These are phyloP conservation scores for Meloe dianella DNA, from an alignment of 2,888 invertebrate genomes.

Conservation along the genomic window DNA sequence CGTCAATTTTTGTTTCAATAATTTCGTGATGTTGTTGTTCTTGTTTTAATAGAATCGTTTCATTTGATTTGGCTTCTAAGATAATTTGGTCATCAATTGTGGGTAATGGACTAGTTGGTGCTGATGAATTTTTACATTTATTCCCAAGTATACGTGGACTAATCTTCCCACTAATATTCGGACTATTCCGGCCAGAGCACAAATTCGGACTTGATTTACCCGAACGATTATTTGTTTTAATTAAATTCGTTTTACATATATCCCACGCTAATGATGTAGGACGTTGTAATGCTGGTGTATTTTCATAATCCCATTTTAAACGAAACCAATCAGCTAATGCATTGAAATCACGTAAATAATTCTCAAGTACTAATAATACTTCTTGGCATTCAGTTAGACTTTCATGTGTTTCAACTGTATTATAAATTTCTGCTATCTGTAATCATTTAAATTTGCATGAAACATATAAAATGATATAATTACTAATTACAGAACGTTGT, in stretches of 20 bases:
- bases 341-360: constrained; percentile 92
- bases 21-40: constrained; percentile 1
- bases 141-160: constrained; percentile 65
- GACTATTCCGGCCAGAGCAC: constrained; percentile 66
- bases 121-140: constrained; percentile 46
- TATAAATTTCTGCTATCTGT: constrained; percentile 89
- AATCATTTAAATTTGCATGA: constrained; percentile 31
- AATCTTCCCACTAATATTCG: constrained; percentile 66
- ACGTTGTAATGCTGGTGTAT: constrained; percentile 81
- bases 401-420: constrained; percentile 93
- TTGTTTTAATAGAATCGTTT: constrained; percentile 8
- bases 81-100: constrained; percentile 55
- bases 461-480: neutral
- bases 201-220: constrained; percentile 61
- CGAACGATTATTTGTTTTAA: constrained; percentile 52
- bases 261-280: constrained; percentile 96
- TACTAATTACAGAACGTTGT: constrained; percentile 75
- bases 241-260: constrained; percentile 80
- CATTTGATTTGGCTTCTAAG: constrained; percentile 51
- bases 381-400: constrained; percentile 95
- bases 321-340: constrained; percentile 93
- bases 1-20: constrained; percentile 5
- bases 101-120: constrained; percentile 59
- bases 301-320: constrained; percentile 92
- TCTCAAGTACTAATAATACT: constrained; percentile 91